Base-by-base conservation (phyloP, 2,113 vertebrate species). In the Rhynchopsitta pachyrhyncha region DNA sequence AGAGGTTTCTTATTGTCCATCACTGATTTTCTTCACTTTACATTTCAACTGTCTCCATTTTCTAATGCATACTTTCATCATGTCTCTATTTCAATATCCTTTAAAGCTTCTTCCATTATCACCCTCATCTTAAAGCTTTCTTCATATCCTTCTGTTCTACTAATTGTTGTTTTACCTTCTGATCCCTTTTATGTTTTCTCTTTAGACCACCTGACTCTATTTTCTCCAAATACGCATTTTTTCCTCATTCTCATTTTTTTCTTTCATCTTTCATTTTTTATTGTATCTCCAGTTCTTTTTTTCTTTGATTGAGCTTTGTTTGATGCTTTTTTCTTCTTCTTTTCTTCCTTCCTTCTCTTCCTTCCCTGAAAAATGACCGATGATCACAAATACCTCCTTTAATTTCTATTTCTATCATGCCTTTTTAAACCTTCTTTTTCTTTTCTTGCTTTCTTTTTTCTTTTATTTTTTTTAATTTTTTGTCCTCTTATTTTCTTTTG, bases 391-490 rank as follows among this genome's bases (percentile, higher is more conserved):
- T 74, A 35, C 44, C 14, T 33, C n/a, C 9, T 24, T 88, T 88
- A 74, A 82, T 92, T 94, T 92, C 71, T 70, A 69, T 87, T 94
- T 95, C 70, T 83, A 82, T 13, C 81, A 19, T 86, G 44, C 88
- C 82, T 92, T 97, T 97, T 94, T 95, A 84, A 68, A 78, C 17
- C 17, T 68, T 42, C 19, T 69, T 71, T 55, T 20, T 13, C 15
- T 55, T 78, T 85, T 33, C 18, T 29, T 55, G 29, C 18, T 93
- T 7, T 5, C 6, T 86, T 77, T 57, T 9, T 17, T 9, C 31
- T 86, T 52, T 57, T 53, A 17, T 25, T 1, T 59, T 82, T 42
- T 37, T 74, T 35, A 16, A 24, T 23, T 2, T 66, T 82, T 52
- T 46, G 17, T 74, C 31, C 50, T 66, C 12, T 57, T 57, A 22